Evolutionary conservation across 2,113 vertebrate genomes (phyloP), one percentile per base, ranked within the genome.

Genomic region (Dipodomys ordii): DNA sequence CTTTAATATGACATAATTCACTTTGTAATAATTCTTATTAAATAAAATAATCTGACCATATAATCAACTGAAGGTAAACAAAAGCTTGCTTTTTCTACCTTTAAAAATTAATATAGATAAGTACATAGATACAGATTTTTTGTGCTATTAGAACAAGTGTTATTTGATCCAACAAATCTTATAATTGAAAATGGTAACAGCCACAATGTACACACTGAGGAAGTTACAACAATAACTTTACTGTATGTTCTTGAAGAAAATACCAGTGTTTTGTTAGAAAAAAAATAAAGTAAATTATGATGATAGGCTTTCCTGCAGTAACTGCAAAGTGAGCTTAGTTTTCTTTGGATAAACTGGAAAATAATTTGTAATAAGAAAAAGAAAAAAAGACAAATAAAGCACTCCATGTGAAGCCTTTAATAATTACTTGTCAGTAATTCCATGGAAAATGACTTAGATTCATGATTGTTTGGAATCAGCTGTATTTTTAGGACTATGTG

Each of bases 21-120:
- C 5, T 96, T 53, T 71, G 18, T 86, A 16, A 94, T 7, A 65
- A 67, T 81, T 73, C 13, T 73, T 67, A 60, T 78, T 78, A 60
- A 44, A 39, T 83, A 68, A 87, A 76, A 88, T 79, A 49, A 68
- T 69, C 4, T 68, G 30, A 79, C 83, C 84, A 62, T 85, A 30
- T 11, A 64, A 80, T 57, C 71, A 30, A 60, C 5, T 28, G 78
- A 86, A 68, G 62, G 53, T n/a, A 49, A 78, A 25, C 28, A 67
- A 12, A 79, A 32, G 16, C 8, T 27, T 44, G 19, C 49, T 88
- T 77, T 77, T 64, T 65, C n/a, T 73, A 64, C 39, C 20, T 68
- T 94, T 85, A 87, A 69, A 78, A 80, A 91, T 44, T 90, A 57
- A 62, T 90, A 28, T 68, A 39, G 27, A 16, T 49, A 30, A 10